Conservation (phyloP, 2,888 invertebrate genomes). For the Chironomus riparius region DNA sequence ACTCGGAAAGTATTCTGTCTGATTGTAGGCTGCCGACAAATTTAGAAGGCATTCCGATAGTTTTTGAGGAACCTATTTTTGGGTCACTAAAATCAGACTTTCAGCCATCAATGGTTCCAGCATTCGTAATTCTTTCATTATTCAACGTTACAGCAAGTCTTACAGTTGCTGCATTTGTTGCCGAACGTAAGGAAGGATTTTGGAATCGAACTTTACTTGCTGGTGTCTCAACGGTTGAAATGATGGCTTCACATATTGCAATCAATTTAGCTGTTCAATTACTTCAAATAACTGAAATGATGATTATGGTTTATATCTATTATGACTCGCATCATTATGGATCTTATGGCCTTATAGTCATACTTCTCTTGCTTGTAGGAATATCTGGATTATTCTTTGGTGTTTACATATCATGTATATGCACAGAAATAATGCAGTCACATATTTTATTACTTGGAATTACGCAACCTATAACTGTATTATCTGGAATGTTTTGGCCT, state of each 20-base stretch:
- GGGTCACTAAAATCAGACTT: slow-evolving; percentile 60
- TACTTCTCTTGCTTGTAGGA: slow-evolving; percentile 60
- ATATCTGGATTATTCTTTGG: slow-evolving; percentile 78
- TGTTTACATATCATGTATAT: slow-evolving; percentile 71
- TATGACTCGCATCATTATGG: slow-evolving; percentile 41
- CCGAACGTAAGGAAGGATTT: slow-evolving; percentile 72
- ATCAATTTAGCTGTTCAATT: slow-evolving; percentile 65
- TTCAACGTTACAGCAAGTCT: slow-evolving; percentile 78
- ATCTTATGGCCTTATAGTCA: slow-evolving; percentile 47
- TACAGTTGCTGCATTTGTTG: slow-evolving; percentile 71
- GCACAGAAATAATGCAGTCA: slow-evolving; percentile 66
- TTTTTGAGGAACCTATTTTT: slow-evolving; percentile 61
- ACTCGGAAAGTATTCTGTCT: slow-evolving; percentile 52
- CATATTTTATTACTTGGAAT: slow-evolving; percentile 83
- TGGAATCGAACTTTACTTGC: slow-evolving; percentile 82
- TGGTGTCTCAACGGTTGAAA: slow-evolving; percentile 67
- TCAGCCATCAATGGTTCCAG: slow-evolving; percentile 74
- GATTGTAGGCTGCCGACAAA: slow-evolving; percentile 54
- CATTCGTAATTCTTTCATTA: slow-evolving; percentile 51
- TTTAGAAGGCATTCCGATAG: slow-evolving; percentile 51
- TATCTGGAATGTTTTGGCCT: slow-evolving; percentile 68
- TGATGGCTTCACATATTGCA: slow-evolving; percentile 71
- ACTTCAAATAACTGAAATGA: slow-evolving; percentile 52
- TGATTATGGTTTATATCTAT: slow-evolving; percentile 40
- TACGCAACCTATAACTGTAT: slow-evolving; percentile 79